phyloP scores from a whole-genome alignment of 2,113 vertebrate species.

The Carassius gibelio region DNA sequence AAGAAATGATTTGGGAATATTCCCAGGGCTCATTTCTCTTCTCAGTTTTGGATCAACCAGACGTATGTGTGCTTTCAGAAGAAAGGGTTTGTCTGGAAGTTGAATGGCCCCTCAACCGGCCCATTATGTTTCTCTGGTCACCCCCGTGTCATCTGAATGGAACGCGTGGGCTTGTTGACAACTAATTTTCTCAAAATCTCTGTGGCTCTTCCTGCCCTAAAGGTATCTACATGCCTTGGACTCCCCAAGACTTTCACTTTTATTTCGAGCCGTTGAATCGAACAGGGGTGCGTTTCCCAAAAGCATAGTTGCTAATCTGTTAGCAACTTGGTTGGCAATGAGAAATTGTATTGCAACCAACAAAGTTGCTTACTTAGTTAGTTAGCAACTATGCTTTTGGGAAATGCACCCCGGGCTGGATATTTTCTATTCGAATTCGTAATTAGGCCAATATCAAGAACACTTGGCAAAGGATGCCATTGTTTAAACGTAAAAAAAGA shows the following conservation, averaged over 20 bases:
- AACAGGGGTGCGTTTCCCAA: neutral
- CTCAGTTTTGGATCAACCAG: constrained; percentile 43
- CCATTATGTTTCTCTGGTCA: constrained; percentile 73
- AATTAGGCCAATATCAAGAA: neutral
- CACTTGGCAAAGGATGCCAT: neutral
- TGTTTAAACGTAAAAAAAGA: neutral
- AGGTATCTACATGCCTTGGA: neutral
- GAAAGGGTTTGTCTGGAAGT: constrained; percentile 71
- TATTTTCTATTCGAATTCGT: constrained; percentile 18
- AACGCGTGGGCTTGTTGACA: constrained; percentile 47
- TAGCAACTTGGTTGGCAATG: too few species aligned
- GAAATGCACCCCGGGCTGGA: too few species aligned
- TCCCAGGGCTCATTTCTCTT: constrained; percentile 56
- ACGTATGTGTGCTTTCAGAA: constrained; percentile 69
- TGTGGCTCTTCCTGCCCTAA: constrained; percentile 1
- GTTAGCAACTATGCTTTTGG: too few species aligned
- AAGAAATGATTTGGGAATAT: neutral
- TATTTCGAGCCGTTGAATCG: neutral
- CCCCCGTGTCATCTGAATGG: constrained; percentile 55
- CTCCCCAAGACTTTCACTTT: neutral
- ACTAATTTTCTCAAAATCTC: constrained; percentile 38
- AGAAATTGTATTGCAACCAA: too few species aligned
- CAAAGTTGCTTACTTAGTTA: too few species aligned
- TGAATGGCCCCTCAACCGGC: constrained; percentile 59
- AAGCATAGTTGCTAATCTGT: too few species aligned